phyloP scores from a whole-genome alignment of 2,888 invertebrate species.

The Junonia oenone region DNA sequence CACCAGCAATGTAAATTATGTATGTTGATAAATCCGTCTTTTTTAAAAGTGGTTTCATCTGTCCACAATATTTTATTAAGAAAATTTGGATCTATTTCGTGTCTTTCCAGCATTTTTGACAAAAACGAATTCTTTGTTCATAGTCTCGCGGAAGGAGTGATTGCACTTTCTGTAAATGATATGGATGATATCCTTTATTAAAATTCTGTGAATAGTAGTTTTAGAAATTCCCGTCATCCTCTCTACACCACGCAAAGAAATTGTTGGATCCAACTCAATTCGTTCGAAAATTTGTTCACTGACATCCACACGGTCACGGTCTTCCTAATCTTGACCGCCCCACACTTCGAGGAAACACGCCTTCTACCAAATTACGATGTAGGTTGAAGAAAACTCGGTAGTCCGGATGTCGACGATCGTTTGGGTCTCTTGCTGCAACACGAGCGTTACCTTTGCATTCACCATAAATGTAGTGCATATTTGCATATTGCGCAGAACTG shows the following conservation, averaged over 20 bases:
- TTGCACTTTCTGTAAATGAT: constrained; percentile 21
- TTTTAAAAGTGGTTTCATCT: constrained; percentile 24
- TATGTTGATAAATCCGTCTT: constrained; percentile 26
- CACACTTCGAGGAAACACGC: background rate
- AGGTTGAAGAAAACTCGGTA: background rate
- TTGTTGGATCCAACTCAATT: no score
- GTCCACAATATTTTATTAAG: constrained; percentile 23
- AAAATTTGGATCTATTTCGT: constrained; percentile 8
- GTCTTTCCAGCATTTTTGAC: background rate
- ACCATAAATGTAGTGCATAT: constrained; percentile 26
- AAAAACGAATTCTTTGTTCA: constrained; percentile 21
- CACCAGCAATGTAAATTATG: constrained; percentile 28
- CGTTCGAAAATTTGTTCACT: no score
- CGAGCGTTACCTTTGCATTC: constrained; percentile 19
- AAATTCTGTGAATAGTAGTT: background rate
- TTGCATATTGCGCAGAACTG: constrained; percentile 21
- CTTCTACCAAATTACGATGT: background rate
- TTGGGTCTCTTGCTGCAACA: constrained; percentile 8
- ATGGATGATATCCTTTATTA: constrained; percentile 3
- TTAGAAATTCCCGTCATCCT: no score
- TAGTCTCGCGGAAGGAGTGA: constrained; percentile 25
- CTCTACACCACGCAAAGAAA: no score
- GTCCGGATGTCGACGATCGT: background rate
- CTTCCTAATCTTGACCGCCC: background rate
- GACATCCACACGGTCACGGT: background rate